Conservation (phyloP, 2,888 invertebrate species). For the Anthrax anthrax region DNA sequence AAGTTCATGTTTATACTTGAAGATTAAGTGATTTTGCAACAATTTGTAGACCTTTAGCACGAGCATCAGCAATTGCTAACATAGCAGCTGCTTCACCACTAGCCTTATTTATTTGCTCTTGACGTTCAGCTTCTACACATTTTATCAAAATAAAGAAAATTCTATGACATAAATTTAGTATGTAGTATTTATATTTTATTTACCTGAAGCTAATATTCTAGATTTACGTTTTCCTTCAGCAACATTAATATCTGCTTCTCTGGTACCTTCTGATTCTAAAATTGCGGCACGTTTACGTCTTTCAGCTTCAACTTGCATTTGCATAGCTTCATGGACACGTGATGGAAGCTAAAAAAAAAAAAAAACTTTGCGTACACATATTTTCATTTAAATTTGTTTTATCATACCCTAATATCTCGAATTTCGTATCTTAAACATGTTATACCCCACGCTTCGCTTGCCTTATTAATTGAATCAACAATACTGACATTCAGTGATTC, state of each 20-base stretch:
- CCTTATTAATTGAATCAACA: slow-evolving; percentile 94
- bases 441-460: slow-evolving; percentile 97
- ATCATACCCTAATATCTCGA: slow-evolving; percentile 40
- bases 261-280: slow-evolving; percentile 88
- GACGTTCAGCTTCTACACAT: slow-evolving; percentile 70
- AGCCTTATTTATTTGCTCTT: slow-evolving; percentile 90
- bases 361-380: not conserved
- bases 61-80: slow-evolving; percentile 79
- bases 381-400: not conserved
- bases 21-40: slow-evolving; percentile 48
- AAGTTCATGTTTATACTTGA: slow-evolving; percentile 6
- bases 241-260: slow-evolving; percentile 89
- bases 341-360: slow-evolving; percentile 57
- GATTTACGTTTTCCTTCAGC: slow-evolving; percentile 91
- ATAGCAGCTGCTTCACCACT: slow-evolving; percentile 85
- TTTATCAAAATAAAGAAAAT: slow-evolving; percentile 3
- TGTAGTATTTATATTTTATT: not conserved
- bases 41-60: slow-evolving; percentile 66
- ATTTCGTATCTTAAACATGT: slow-evolving; percentile 92
- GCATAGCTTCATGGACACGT: slow-evolving; percentile 97
- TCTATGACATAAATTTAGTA: not conserved
- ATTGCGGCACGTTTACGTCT: slow-evolving; percentile 91
- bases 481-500: slow-evolving; percentile 90
- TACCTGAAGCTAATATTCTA: slow-evolving; percentile 79
- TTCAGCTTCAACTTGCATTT: slow-evolving; percentile 99